Evolutionary conservation across 2,113 vertebrate genomes (phyloP).

Genomic region (Mirounga angustirostris): DNA sequence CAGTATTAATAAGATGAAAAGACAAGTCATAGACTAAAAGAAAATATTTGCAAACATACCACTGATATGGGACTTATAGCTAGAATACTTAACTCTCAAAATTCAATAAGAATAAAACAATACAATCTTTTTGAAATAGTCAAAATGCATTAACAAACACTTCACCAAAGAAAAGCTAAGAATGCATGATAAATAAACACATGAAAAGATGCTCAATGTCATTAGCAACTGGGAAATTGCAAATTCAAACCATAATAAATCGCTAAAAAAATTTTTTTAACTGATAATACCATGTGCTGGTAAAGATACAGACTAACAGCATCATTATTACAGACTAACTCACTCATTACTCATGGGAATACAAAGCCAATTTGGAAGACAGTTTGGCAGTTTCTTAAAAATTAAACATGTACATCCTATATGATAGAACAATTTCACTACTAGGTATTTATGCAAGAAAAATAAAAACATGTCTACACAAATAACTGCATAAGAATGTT

Average conservation of each 20-base stretch:
- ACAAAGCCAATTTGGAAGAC: background rate
- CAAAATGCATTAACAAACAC: background rate
- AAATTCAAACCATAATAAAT: conserved; percentile 43
- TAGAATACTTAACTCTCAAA: background rate
- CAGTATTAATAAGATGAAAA: conserved; percentile 19
- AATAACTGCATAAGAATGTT: background rate
- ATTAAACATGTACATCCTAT: background rate
- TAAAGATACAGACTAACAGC: background rate
- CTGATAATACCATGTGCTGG: background rate
- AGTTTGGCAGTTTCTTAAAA: background rate
- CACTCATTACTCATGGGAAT: background rate
- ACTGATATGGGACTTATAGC: background rate
- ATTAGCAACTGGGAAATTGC: background rate
- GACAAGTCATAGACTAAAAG: background rate
- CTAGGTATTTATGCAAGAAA: background rate
- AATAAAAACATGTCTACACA: background rate
- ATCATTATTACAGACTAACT: background rate
- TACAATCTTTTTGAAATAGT: background rate
- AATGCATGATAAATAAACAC: background rate
- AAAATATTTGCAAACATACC: background rate
- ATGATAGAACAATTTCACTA: background rate
- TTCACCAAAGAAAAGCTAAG: background rate
- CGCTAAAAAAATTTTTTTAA: background rate
- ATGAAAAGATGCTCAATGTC: background rate
- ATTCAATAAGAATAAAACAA: background rate